These are phyloP conservation scores for Napeogenes sylphis DNA, from an alignment of 2,888 invertebrate genomes.

Conservation along the genomic window DNA sequence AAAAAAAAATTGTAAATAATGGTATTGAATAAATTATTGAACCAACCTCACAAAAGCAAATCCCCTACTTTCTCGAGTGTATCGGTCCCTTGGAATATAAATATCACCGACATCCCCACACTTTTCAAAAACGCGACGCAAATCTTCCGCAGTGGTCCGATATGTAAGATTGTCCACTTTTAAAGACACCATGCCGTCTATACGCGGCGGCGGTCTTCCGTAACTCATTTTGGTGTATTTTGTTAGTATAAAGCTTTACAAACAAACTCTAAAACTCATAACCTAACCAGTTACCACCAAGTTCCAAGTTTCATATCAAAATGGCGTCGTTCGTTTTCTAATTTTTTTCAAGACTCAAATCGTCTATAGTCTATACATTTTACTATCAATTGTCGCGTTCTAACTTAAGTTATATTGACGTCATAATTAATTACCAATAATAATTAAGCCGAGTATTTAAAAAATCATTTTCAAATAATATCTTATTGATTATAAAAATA, in stretches of 20 bases:
- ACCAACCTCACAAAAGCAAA: constrained; percentile 97
- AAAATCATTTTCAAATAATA: no score
- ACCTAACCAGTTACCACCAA: no score
- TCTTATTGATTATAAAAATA: no score
- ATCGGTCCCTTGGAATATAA: constrained; percentile 98
- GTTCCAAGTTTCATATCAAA: no score
- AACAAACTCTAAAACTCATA: no score
- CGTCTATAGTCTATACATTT: no score
- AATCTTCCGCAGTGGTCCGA: constrained; percentile 97
- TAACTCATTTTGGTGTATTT: constrained; percentile 82
- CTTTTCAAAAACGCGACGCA: constrained; percentile 94
- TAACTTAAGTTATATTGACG: no score
- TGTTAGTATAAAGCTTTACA: constrained; percentile 2
- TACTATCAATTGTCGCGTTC: no score
- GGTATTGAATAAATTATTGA: neutral
- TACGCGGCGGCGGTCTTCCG: constrained; percentile 93
- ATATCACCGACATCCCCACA: constrained; percentile 99
- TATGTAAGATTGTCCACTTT: constrained; percentile 99
- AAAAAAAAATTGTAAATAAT: constrained; percentile 12
- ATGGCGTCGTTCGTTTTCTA: no score
- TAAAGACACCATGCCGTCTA: constrained; percentile 97
- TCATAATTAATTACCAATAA: no score
- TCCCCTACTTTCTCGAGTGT: constrained; percentile 96
- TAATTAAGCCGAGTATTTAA: no score
- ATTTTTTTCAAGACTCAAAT: no score